These are phyloP conservation scores for Lasiurus cinereus DNA, from an alignment of 2,113 vertebrate species.

Conservation along the genomic window DNA sequence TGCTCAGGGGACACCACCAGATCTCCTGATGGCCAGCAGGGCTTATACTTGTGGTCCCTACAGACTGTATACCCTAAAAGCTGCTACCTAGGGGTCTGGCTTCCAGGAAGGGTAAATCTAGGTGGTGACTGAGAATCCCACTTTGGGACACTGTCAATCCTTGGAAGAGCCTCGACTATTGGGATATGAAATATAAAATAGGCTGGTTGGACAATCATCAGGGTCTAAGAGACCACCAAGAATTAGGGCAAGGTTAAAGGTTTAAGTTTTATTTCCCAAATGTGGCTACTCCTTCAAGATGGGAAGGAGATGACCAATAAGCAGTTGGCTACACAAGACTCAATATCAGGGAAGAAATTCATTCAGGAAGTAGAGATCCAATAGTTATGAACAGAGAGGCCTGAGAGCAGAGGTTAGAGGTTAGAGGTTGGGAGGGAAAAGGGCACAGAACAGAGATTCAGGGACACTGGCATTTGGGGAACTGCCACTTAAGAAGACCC, in stretches of 20 bases:
- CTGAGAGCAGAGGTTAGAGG: not conserved
- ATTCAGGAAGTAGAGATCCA: not conserved
- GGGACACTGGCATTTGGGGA: not conserved
- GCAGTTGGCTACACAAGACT: not conserved
- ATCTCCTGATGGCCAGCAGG: not conserved
- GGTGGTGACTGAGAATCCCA: not conserved
- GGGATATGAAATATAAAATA: not conserved
- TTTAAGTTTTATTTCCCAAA: not conserved
- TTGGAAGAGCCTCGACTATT: not conserved
- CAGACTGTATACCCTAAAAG: not conserved
- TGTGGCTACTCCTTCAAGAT: not conserved
- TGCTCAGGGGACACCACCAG: no score
- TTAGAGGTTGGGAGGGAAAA: not conserved
- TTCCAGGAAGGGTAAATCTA: not conserved
- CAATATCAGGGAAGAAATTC: not conserved
- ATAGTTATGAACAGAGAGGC: not conserved
- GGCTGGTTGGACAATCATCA: not conserved
- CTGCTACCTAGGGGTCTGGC: not conserved
- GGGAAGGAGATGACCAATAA: not conserved
- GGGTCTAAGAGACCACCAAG: not conserved
- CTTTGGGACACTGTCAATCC: not conserved
- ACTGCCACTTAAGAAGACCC: no score
- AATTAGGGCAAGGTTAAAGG: not conserved
- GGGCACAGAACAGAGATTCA: not conserved
- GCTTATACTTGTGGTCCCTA: no score